phyloP scores from a whole-genome alignment of 35 echinoderm and acorn worm genomes.

The Strongylocentrotus purpuratus region DNA sequence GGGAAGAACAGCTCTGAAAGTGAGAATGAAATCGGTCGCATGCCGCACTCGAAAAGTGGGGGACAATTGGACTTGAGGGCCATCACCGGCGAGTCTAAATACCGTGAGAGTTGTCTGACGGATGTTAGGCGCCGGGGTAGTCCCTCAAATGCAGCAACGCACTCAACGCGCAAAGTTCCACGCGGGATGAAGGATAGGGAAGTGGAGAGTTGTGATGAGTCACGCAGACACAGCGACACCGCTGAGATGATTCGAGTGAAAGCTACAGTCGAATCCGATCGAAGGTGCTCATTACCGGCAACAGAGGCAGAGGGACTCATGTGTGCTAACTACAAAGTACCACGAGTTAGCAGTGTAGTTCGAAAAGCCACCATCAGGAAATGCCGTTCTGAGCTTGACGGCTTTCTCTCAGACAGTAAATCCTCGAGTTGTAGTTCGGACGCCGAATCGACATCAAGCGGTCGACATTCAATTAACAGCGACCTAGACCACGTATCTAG shows the following conservation, averaged over 20 bases:
- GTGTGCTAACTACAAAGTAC: constrained; percentile 5
- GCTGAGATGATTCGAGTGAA: not conserved
- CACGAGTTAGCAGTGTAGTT: constrained; percentile 3
- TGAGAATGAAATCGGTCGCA: not conserved
- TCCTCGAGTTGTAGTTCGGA: not conserved
- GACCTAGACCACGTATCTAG: not conserved
- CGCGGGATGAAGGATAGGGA: not conserved
- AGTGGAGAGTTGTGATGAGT: not conserved
- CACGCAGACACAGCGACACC: constrained; percentile 31
- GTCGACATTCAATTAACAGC: constrained; percentile 18
- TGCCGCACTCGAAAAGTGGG: constrained; percentile 1
- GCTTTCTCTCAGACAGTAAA: constrained; percentile 30
- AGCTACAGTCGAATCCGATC: not conserved
- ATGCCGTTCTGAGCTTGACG: constrained; percentile 20
- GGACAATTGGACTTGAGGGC: not conserved
- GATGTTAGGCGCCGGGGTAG: constrained; percentile 9
- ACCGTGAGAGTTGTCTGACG: constrained; percentile 19
- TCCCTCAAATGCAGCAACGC: not conserved
- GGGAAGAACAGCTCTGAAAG: constrained; percentile 7
- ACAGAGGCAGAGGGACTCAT: not conserved
- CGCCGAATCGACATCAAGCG: constrained; percentile 28
- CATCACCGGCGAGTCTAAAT: constrained; percentile 21
- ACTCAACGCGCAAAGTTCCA: not conserved
- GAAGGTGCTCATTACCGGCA: constrained; percentile 20
- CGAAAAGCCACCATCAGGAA: constrained; percentile 37